Evolutionary conservation across 2,888 invertebrate genomes (phyloP).

Genomic region (Eupeodes luniger): DNA sequence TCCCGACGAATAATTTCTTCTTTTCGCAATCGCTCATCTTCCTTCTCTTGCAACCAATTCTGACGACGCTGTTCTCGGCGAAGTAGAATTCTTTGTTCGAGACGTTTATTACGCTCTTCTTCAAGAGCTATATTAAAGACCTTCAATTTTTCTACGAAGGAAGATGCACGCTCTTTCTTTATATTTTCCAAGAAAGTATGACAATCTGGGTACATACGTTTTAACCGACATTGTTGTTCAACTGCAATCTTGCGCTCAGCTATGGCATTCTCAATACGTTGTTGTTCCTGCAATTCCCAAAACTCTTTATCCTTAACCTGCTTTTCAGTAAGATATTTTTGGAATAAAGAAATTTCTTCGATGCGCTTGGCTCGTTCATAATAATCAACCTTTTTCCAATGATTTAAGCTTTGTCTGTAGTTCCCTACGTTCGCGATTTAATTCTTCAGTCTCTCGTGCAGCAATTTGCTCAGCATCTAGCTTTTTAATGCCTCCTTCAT

Average conservation of each 20-base stretch:
- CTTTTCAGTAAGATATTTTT: conserved; percentile 93
- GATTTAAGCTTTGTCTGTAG: conserved; percentile 95
- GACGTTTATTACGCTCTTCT: conserved; percentile 88
- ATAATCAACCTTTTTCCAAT: conserved; percentile 97
- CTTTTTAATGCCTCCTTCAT: conserved; percentile 95
- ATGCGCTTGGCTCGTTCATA: conserved; percentile 97
- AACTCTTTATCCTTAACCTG: conserved; percentile 93
- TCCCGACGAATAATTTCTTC: conserved; percentile 87
- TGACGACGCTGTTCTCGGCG: conserved; percentile 87
- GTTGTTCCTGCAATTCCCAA: conserved; percentile 96
- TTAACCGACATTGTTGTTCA: conserved; percentile 91
- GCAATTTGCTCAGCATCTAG: conserved; percentile 98
- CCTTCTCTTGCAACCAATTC: conserved; percentile 89
- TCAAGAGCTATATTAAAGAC: conserved; percentile 89
- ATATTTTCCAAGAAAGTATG: conserved; percentile 91
- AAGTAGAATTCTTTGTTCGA: conserved; percentile 87
- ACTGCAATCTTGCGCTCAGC: conserved; percentile 92
- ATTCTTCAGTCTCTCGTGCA: conserved; percentile 94
- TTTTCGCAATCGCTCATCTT: conserved; percentile 88
- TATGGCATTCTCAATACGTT: conserved; percentile 92
- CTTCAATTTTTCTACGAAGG: conserved; percentile 85
- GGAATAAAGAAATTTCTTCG: conserved; percentile 96
- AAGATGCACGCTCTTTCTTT: conserved; percentile 88
- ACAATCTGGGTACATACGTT: conserved; percentile 92
- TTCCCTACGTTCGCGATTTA: conserved; percentile 97